Conservation (phyloP, 1,140 invertebrate species). For the Acarapis woodi region DNA sequence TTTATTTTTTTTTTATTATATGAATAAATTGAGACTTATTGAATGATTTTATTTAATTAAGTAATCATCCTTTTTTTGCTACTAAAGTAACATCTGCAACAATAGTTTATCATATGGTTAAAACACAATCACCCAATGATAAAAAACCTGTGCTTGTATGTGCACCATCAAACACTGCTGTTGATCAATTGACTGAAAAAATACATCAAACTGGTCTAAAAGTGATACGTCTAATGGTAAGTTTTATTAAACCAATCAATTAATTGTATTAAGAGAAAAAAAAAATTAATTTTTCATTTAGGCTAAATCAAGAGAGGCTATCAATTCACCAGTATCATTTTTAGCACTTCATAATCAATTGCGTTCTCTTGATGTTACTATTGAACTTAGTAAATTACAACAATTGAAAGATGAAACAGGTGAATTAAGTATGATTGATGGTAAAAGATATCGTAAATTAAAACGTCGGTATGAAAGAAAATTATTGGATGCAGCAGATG, state of each 20-base stretch:
- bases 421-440: conserved; percentile 58
- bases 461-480: conserved; percentile 76
- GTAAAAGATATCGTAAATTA: conserved; percentile 67
- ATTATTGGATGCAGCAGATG: conserved; percentile 66
- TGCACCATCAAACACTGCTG: conserved; percentile 94
- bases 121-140: conserved; percentile 55
- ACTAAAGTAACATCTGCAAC: conserved; percentile 98
- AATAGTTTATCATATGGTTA: conserved; percentile 89
- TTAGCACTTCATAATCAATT: conserved; percentile 91
- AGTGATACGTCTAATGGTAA: conserved; percentile 71
- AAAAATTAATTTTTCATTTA: too few species aligned
- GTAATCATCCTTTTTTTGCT: too few species aligned
- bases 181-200: conserved; percentile 95
- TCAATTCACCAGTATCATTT: conserved; percentile 90
- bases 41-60: too few species aligned
- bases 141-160: conserved; percentile 93
- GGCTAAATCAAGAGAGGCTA: conserved; percentile 89
- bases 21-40: too few species aligned
- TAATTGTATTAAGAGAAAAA: too few species aligned
- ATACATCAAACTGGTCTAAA: conserved; percentile 91
- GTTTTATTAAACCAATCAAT: too few species aligned
- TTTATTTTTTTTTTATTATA: too few species aligned
- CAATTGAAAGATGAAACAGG: conserved; percentile 91
- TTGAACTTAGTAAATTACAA: conserved; percentile 77
- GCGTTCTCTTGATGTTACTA: conserved; percentile 20